Percentiles rank a stretch among this genome's conserved stretches.
Conservation (phyloP, 2,888 invertebrate genomes). For the Holacanthella duospinosa region DNA sequence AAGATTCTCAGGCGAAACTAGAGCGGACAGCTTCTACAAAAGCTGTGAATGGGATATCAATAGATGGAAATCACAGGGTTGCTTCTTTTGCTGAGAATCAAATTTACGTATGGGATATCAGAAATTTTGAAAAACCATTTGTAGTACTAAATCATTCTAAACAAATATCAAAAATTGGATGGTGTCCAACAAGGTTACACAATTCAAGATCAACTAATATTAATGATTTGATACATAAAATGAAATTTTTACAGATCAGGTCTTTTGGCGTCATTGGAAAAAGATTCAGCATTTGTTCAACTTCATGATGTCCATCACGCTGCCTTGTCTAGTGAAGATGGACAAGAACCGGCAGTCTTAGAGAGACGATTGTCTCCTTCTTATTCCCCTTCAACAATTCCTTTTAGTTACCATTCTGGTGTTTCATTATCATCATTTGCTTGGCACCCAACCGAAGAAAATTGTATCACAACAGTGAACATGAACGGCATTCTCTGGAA, state of each 20-base stretch:
- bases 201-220: not conserved
- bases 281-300: slow-evolving; percentile 63
- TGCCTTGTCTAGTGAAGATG: slow-evolving; percentile 53
- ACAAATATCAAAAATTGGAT: slow-evolving; percentile 62
- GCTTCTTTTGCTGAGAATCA: slow-evolving; percentile 74
- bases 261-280: slow-evolving; percentile 65
- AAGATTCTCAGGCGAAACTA: slow-evolving; percentile 32
- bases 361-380: slow-evolving; percentile 50
- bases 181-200: slow-evolving; percentile 73
- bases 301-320: slow-evolving; percentile 76
- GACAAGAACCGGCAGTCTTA: slow-evolving; percentile 59
- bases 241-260: slow-evolving; percentile 18
- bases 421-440: slow-evolving; percentile 58
- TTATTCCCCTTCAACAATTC: slow-evolving; percentile 43
- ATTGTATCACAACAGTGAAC: slow-evolving; percentile 51
- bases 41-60: slow-evolving; percentile 69
- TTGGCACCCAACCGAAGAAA: slow-evolving; percentile 78
- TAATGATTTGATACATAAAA: not conserved
- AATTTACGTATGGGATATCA: slow-evolving; percentile 76
- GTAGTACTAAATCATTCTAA: slow-evolving; percentile 59
- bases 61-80: slow-evolving; percentile 67
- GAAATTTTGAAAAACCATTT: slow-evolving; percentile 74
- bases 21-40: slow-evolving; percentile 51
- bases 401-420: slow-evolving; percentile 15
- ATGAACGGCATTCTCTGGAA: slow-evolving; percentile 50